Conservation (phyloP, 2,888 invertebrate genomes). For the Electrophaes corylata region DNA sequence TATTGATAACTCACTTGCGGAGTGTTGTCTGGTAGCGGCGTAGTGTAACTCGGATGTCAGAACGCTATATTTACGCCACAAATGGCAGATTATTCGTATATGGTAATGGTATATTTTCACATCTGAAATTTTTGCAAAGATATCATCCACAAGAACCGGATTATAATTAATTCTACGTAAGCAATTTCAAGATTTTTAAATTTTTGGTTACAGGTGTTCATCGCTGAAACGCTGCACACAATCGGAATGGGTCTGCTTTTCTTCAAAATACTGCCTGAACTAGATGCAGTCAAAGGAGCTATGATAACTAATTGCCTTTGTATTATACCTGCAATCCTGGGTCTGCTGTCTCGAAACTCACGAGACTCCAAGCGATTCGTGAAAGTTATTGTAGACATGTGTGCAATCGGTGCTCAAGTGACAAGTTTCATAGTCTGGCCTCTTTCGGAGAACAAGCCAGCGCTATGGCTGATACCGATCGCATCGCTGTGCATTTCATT, state of each 20-base stretch:
- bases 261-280: constrained; percentile 94
- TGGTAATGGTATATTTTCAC: too few relatives aligned
- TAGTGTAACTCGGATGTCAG: too few relatives aligned
- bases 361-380: constrained; percentile 91
- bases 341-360: constrained; percentile 91
- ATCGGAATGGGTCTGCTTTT: constrained; percentile 94
- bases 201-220: constrained; percentile 84
- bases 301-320: constrained; percentile 98
- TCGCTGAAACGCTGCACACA: constrained; percentile 95
- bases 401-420: constrained; percentile 94
- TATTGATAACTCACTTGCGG: too few relatives aligned
- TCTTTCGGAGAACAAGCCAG: constrained; percentile 89
- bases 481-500: constrained; percentile 94
- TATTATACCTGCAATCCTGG: constrained; percentile 92
- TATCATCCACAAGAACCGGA: too few relatives aligned
- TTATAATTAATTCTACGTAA: too few relatives aligned
- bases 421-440: constrained; percentile 97
- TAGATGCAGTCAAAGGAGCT: constrained; percentile 97
- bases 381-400: constrained; percentile 92
- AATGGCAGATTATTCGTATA: too few relatives aligned
- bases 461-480: constrained; percentile 93
- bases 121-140: too few relatives aligned
- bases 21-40: too few relatives aligned
- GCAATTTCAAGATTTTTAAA: too few relatives aligned
- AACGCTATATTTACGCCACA: too few relatives aligned